Conservation (phyloP, 2,113 vertebrate genomes). For the Sciurus niger region DNA sequence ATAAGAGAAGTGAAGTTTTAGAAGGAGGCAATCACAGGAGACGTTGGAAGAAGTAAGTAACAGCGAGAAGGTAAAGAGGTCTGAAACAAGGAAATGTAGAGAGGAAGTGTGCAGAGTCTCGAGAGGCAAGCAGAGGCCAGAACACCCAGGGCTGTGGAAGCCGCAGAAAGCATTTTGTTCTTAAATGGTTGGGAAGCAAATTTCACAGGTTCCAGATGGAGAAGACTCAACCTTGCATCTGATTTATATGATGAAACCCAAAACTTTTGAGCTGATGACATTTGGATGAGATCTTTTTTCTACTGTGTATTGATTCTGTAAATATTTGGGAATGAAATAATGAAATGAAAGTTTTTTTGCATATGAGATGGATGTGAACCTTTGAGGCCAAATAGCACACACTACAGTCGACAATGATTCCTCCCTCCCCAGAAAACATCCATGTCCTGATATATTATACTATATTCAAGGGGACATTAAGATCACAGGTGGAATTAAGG, state of each 20-base stretch:
- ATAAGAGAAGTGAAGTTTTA: not conserved
- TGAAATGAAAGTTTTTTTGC: not conserved
- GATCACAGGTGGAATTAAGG: not conserved
- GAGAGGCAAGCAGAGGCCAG: not conserved
- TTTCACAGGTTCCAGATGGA: not conserved
- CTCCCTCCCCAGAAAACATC: not conserved
- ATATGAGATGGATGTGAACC: not conserved
- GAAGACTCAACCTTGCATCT: not conserved
- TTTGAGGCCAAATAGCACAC: not conserved
- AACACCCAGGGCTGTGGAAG: not conserved
- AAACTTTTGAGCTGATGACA: not conserved
- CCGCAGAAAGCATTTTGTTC: not conserved
- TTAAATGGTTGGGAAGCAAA: not conserved
- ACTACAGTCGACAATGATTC: not conserved
- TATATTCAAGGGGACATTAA: not conserved
- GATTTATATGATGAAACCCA: not conserved
- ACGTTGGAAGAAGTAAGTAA: not conserved
- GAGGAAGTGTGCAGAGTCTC: not conserved
- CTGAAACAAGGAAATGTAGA: rapidly evolving
- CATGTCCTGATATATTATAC: not conserved
- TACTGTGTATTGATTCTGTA: not conserved
- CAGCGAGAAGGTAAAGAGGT: not conserved
- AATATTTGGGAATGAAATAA: not conserved
- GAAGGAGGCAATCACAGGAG: not conserved
- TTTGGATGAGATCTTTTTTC: not conserved